Evolutionary conservation across 1,140 invertebrate species (phyloP).

Genomic region (Ephestia elutella): DNA sequence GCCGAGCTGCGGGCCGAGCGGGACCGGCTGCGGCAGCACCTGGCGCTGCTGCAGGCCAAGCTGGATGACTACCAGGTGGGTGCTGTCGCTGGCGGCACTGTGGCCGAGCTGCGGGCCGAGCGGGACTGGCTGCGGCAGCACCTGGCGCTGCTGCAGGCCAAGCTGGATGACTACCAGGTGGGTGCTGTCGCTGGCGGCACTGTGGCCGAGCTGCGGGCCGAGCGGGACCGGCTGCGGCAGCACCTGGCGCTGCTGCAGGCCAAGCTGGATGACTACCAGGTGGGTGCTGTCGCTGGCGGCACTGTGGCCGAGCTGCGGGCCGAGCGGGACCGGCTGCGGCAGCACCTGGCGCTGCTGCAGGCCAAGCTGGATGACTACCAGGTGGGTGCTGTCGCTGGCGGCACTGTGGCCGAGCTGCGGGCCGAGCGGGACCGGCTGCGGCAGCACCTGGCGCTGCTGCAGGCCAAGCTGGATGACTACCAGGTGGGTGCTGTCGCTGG

Average conservation of each 20-base stretch:
- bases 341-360: slow-evolving; percentile 16
- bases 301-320: no score
- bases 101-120: slow-evolving; percentile 37
- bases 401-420: slow-evolving; percentile 34
- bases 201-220: slow-evolving; percentile 22
- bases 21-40: slow-evolving; percentile 11
- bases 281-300: no score
- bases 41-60: slow-evolving; percentile 18
- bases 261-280: no score
- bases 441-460: slow-evolving; percentile 23
- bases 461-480: slow-evolving; percentile 33
- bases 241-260: no score
- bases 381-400: slow-evolving; percentile 36
- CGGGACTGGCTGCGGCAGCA: slow-evolving; percentile 18
- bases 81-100: slow-evolving; percentile 34
- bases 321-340: slow-evolving; percentile 9
- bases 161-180: slow-evolving; percentile 34
- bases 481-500: no score
- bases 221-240: slow-evolving; percentile 25
- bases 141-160: slow-evolving; percentile 28
- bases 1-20: no score
- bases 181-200: no score
- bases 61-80: no score
- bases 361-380: slow-evolving; percentile 48
- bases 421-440: no score